These are phyloP conservation scores for Muschampia plurimacula DNA, from an alignment of 2,888 invertebrate genomes.

Conservation along the genomic window DNA sequence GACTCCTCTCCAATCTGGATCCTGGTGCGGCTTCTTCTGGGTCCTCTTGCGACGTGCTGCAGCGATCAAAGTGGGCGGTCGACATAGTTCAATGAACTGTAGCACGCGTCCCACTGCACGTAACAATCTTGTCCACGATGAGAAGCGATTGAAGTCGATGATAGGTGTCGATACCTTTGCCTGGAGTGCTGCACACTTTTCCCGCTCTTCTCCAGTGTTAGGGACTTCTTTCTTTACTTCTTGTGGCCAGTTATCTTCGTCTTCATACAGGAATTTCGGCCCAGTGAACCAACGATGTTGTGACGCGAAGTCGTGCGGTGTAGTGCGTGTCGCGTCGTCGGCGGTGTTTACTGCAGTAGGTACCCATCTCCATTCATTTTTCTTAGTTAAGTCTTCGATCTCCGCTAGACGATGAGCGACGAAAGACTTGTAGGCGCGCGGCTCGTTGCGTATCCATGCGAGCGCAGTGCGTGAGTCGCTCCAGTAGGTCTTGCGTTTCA, in stretches of 20 bases:
- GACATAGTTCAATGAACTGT: background rate
- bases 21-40: background rate
- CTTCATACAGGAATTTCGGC: conserved; percentile 36
- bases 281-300: conserved; percentile 33
- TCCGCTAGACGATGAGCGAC: conserved; percentile 16
- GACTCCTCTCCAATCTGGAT: background rate
- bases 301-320: background rate
- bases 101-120: background rate
- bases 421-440: conserved; percentile 10
- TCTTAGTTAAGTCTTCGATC: conserved; percentile 30
- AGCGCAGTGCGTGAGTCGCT: conserved; percentile 5
- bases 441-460: conserved; percentile 6
- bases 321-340: conserved; percentile 34
- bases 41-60: conserved; percentile 16
- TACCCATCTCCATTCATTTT: conserved; percentile 37
- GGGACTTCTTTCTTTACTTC: background rate
- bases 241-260: conserved; percentile 13
- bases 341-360: conserved; percentile 27
- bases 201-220: background rate
- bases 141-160: conserved; percentile 41
- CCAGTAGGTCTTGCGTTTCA: conserved; percentile 3
- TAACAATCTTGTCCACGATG: conserved; percentile 33
- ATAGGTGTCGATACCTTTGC: conserved; percentile 14
- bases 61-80: background rate
- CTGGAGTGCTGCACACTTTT: background rate